A percentile compares a stretch with the other conserved stretches of the same genome.
phyloP scores from a whole-genome alignment of 1,140 invertebrate genomes.

The Brachionus koreanus region DNA sequence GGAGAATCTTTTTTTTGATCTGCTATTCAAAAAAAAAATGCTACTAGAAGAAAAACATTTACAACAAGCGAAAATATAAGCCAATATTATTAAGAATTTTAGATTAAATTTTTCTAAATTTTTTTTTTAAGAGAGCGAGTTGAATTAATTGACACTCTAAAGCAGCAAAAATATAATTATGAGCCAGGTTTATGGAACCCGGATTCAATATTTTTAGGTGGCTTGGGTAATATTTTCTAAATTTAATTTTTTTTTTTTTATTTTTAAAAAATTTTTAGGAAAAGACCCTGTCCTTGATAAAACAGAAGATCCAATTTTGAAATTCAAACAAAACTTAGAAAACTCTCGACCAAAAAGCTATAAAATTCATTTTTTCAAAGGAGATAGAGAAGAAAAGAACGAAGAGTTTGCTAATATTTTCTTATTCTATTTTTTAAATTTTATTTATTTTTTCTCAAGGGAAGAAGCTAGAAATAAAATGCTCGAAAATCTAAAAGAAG shows the following conservation, averaged over 20 bases:
- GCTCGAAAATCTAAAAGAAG: slow-evolving; percentile 13
- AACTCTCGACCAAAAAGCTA: not conserved
- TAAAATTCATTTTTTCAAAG: slow-evolving; percentile 37
- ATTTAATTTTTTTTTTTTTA: not conserved
- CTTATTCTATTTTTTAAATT: not conserved
- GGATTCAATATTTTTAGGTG: slow-evolving; percentile 56
- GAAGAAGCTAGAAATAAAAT: slow-evolving; percentile 17
- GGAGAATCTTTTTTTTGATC: no score
- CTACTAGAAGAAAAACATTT: no score
- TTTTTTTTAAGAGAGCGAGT: slow-evolving; percentile 48
- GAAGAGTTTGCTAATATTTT: not conserved
- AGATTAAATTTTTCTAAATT: not conserved
- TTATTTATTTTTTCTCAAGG: not conserved
- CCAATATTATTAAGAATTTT: not conserved
- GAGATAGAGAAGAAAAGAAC: not conserved
- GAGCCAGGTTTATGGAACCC: slow-evolving; percentile 57
- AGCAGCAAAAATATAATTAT: slow-evolving; percentile 52
- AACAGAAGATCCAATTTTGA: slow-evolving; percentile 17
- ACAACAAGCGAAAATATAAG: no score
- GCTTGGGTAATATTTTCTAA: slow-evolving; percentile 46
- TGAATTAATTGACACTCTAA: slow-evolving; percentile 51
- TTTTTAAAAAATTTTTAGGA: slow-evolving; percentile 45
- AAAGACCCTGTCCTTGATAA: slow-evolving; percentile 51
- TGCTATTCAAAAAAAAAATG: no score
- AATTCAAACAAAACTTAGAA: slow-evolving; percentile 26